phyloP scores from a whole-genome alignment of 2,888 invertebrate genomes.

The Parthenolecanium corni region DNA sequence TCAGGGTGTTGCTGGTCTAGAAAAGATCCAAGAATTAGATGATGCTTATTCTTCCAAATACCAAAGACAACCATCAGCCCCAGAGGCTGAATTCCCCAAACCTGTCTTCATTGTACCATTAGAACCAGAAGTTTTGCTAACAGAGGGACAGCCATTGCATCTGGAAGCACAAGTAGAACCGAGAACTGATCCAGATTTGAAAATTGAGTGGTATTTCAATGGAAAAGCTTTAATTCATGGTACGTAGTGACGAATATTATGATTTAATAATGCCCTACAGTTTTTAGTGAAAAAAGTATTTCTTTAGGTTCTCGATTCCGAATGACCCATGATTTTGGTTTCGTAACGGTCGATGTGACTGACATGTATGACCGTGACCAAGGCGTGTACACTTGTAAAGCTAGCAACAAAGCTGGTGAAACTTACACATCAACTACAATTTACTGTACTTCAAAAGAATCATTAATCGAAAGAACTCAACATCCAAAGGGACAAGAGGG shows the following conservation, averaged over 20 bases:
- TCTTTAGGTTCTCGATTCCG: constrained; percentile 63
- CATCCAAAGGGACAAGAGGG: constrained; percentile 93
- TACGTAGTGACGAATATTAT: constrained; percentile 18
- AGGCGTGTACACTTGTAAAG: constrained; percentile 86
- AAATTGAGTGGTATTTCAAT: constrained; percentile 90
- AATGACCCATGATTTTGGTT: constrained; percentile 90
- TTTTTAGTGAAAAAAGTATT: not conserved
- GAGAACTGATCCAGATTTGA: constrained; percentile 78
- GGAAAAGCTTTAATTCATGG: constrained; percentile 77
- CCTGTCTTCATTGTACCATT: constrained; percentile 78
- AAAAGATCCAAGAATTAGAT: constrained; percentile 81
- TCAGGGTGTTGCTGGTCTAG: constrained; percentile 79
- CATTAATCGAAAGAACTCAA: constrained; percentile 75
- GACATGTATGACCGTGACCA: constrained; percentile 88
- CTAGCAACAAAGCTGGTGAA: constrained; percentile 76
- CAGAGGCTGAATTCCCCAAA: constrained; percentile 67
- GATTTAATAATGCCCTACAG: not conserved
- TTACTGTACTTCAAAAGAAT: constrained; percentile 68
- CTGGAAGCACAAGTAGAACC: constrained; percentile 92
- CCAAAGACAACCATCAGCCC: constrained; percentile 53
- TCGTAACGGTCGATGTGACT: constrained; percentile 82
- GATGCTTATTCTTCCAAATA: constrained; percentile 62
- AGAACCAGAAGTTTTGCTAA: constrained; percentile 63
- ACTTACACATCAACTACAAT: constrained; percentile 85
- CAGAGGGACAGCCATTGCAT: constrained; percentile 75